Evolutionary conservation across 2,888 invertebrate species (phyloP).

Genomic region (Lepidocyrtinus sp.): DNA sequence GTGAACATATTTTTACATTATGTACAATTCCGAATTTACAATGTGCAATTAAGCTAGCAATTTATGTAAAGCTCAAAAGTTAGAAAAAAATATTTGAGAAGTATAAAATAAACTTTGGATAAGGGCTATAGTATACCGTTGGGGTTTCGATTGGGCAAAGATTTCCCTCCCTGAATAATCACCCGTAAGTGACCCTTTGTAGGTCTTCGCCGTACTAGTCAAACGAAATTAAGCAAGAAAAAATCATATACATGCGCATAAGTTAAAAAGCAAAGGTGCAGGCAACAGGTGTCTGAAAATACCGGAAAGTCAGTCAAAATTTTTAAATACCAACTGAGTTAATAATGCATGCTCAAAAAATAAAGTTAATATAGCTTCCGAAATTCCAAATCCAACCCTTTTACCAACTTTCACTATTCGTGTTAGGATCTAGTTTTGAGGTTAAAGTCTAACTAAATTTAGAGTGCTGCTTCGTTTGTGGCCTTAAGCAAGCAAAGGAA

Average conservation of each 20-base stretch:
- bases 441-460: too few species aligned
- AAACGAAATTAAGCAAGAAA: conserved; percentile 35
- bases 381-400: too few species aligned
- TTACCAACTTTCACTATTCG: too few species aligned
- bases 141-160: conserved; percentile 66
- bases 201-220: conserved; percentile 73
- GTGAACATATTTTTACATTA: conserved; percentile 41
- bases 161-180: conserved; percentile 68
- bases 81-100: background rate
- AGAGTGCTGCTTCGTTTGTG: too few species aligned
- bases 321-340: too few species aligned
- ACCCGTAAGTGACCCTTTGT: conserved; percentile 72
- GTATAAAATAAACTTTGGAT: conserved; percentile 28
- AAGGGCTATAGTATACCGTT: conserved; percentile 70
- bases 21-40: conserved; percentile 24
- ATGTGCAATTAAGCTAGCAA: conserved; percentile 20
- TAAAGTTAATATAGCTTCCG: too few species aligned
- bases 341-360: too few species aligned
- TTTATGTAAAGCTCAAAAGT: background rate
- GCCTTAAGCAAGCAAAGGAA: background rate
- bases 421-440: too few species aligned
- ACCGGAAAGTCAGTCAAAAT: too few species aligned
- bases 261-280: too few species aligned
- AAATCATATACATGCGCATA: conserved; percentile 14
- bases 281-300: too few species aligned